These are phyloP conservation scores for Tokudaia tokunoshimensis DNA, from an alignment of 2,797 vertebrate species.

Conservation along the genomic window DNA sequence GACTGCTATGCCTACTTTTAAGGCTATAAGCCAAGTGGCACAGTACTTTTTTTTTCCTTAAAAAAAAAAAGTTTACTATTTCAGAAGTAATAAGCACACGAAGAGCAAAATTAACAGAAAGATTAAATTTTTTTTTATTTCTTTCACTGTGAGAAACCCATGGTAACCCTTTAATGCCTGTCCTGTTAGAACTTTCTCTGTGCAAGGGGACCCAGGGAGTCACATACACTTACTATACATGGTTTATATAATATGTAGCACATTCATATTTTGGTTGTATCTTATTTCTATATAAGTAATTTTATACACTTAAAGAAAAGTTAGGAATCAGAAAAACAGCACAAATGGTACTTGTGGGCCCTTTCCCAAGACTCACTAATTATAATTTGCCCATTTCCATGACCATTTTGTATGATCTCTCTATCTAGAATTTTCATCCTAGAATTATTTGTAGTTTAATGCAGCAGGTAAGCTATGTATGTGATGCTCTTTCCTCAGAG, in stretches of 20 bases:
- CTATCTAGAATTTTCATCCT: neutral
- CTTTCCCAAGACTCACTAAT: neutral
- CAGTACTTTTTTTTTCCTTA: neutral
- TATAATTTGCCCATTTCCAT: neutral
- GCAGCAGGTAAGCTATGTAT: neutral
- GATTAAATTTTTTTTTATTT: neutral
- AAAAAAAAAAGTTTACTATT: neutral
- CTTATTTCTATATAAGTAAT: neutral
- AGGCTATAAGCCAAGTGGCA: neutral
- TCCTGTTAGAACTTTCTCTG: constrained; percentile 2
- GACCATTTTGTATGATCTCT: neutral
- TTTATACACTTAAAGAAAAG: neutral
- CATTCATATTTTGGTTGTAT: neutral
- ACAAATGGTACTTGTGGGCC: neutral
- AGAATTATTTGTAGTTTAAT: neutral
- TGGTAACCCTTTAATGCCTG: neutral
- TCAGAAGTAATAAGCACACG: neutral
- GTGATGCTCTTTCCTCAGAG: neutral
- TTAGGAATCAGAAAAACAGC: neutral
- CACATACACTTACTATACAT: neutral
- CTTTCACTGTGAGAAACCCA: neutral
- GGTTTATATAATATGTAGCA: neutral
- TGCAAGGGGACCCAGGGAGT: neutral
- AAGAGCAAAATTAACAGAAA: neutral
- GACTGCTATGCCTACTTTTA: neutral